Conservation (phyloP, 2,797 vertebrate genomes). For the Parauchenoglanis punctatus region DNA sequence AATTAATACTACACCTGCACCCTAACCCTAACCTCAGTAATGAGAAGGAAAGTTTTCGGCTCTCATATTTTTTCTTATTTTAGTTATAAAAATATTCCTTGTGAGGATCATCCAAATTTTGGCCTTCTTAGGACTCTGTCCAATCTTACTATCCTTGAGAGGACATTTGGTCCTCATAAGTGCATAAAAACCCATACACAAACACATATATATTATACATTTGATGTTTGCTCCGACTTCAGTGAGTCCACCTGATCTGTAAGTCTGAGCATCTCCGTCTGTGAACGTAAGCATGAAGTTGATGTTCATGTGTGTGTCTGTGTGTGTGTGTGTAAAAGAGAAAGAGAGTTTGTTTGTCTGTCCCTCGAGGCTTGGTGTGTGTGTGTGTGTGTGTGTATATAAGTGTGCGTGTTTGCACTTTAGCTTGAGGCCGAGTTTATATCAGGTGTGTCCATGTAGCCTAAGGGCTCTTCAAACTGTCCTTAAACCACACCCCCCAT, state of each 20-base stretch:
- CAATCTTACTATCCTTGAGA: no score
- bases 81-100: no score
- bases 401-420: not conserved
- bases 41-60: no score
- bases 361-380: not conserved
- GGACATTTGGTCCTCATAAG: no score
- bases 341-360: not conserved
- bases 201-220: not conserved
- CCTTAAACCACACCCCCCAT: slow-evolving; percentile 28
- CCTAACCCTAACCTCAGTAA: no score
- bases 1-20: no score
- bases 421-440: slow-evolving; percentile 45
- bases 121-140: no score
- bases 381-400: not conserved
- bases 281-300: not conserved
- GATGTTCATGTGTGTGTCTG: not conserved
- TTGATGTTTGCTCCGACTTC: not conserved
- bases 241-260: not conserved
- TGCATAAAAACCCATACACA: no score
- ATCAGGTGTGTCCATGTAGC: slow-evolving; percentile 33
- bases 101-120: no score
- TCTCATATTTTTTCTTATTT: no score
- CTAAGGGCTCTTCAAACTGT: slow-evolving; percentile 45
- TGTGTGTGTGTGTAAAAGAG: not conserved
- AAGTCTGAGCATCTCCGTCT: not conserved